Evolutionary conservation across 1,140 invertebrate species (phyloP).

Genomic region (Phymorhynchus buccinoides): DNA sequence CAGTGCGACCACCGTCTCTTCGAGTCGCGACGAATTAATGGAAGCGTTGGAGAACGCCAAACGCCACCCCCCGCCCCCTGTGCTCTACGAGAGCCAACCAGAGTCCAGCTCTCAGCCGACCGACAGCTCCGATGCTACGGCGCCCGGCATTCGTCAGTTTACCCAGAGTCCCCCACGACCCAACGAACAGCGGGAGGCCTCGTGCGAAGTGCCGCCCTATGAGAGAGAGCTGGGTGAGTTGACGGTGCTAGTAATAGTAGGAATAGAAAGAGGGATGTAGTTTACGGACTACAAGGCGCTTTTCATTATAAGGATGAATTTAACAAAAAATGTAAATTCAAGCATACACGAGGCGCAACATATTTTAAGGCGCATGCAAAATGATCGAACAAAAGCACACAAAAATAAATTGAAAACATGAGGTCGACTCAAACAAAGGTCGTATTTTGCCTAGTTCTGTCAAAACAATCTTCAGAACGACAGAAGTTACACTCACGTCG

Average conservation of each 20-base stretch:
- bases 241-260: neutral
- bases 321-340: too few species aligned
- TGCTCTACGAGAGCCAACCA: conserved; percentile 64
- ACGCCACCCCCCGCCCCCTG: conserved; percentile 60
- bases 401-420: too few species aligned
- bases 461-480: too few species aligned
- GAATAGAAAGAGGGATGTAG: too few species aligned
- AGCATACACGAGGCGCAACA: too few species aligned
- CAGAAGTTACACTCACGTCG: too few species aligned
- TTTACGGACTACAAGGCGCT: too few species aligned
- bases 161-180: conserved; percentile 74
- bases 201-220: conserved; percentile 70
- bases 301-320: too few species aligned
- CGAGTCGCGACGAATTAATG: conserved; percentile 72
- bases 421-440: too few species aligned
- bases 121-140: conserved; percentile 69
- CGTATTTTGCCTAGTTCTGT: too few species aligned
- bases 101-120: conserved; percentile 67
- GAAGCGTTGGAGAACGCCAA: conserved; percentile 73
- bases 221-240: conserved; percentile 42
- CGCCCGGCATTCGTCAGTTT: conserved; percentile 73
- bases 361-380: too few species aligned
- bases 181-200: conserved; percentile 73
- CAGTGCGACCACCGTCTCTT: conserved; percentile 71
- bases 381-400: too few species aligned